A percentile compares a stretch with the other conserved stretches of the same genome.
These are phyloP conservation scores for Calcarius lapponicus DNA, from an alignment of 2,797 vertebrate genomes.

Conservation along the genomic window DNA sequence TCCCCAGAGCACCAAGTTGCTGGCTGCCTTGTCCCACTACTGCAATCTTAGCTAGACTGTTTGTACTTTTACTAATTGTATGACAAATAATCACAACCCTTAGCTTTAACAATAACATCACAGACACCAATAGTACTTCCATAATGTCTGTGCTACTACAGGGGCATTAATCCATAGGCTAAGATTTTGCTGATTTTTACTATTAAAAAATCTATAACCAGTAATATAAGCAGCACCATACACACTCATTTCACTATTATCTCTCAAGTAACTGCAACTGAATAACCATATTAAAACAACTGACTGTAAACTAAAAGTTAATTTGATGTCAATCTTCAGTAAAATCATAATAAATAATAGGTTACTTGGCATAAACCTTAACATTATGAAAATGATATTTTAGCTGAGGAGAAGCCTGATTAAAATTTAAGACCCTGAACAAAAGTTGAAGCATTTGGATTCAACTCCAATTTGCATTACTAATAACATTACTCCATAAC, in stretches of 20 bases:
- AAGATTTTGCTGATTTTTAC: background rate
- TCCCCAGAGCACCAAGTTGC: background rate
- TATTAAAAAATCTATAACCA: background rate
- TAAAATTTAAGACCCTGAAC: background rate
- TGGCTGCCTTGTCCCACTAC: background rate
- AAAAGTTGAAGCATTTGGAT: background rate
- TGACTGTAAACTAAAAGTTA: background rate
- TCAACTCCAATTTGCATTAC: constrained; percentile 24
- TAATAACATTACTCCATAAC: background rate
- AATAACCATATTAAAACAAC: background rate
- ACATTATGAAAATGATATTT: background rate
- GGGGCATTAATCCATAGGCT: background rate
- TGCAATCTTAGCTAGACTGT: background rate
- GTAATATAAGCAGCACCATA: background rate
- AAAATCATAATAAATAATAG: background rate
- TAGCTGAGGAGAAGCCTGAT: background rate
- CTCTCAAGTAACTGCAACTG: background rate
- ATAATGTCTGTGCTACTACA: background rate
- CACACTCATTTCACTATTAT: background rate
- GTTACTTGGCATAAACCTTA: background rate
- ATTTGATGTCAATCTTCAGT: background rate
- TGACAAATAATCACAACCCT: background rate
- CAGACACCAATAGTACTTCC: background rate
- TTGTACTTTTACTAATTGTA: background rate
- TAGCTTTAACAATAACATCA: background rate